Base-by-base conservation (phyloP, 2,888 invertebrate species). In the Mimachlamys varia region DNA sequence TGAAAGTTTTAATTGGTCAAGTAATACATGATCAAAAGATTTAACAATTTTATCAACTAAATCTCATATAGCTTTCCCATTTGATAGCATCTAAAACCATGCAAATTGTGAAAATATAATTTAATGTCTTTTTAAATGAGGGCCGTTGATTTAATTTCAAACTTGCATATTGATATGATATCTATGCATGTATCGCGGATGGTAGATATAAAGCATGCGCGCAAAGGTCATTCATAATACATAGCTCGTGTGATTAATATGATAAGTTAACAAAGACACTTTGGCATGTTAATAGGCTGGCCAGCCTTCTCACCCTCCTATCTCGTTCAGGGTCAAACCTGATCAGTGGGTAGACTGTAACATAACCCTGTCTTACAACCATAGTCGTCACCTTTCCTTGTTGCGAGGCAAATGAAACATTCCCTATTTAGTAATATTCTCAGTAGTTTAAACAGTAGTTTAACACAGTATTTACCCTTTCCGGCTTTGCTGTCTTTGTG, bases 241-340 rank as follows among this genome's bases (percentile, higher is more conserved):
- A 76, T 76, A 76, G 33, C 76, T 33, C 27, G 27, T 76, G 76
- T 76, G 76, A 76, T 76, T 19, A 76, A 33, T 76, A 76, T 33
- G 76, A 76, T 76, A 27, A 76, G 76, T 33, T 76, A 22, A 76
- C 76, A 76, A 76, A 76, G 76, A 27, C 76, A 76, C 5, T 76
- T 13, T 33, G 76, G 76, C 76, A 33, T 76, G 5, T 76, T 27
- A 76, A 76, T 33, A 12, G 76, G 1, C 12, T 76, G 76, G 33
- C 27, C 76, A 76, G 76, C 76, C 76, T 76, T 76, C 76, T 76
- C 76, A 76, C 76, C 76, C 76, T 76, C 76, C 76, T 76, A 76
- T 76, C 33, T 33, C 33, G 76, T 33, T 33, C 76, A 76, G 76
- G 76, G 76, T 76, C 76, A 76, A 10, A 13, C 33, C 27, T 76